Conservation (phyloP, 2,888 invertebrate species). For the Tetragnatha montana region DNA sequence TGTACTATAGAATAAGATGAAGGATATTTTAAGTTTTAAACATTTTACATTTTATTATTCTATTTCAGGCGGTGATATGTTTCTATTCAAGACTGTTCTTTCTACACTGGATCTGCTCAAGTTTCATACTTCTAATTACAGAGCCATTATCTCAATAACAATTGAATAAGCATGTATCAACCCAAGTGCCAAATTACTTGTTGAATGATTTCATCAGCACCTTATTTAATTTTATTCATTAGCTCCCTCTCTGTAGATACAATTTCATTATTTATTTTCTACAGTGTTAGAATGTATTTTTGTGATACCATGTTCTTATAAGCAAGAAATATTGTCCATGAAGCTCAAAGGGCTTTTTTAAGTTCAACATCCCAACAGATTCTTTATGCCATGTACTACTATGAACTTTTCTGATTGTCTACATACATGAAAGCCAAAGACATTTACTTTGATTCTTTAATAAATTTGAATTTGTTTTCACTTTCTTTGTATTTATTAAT, state of each 20-base stretch:
- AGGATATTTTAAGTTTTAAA: too few relatives aligned
- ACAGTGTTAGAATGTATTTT: background rate
- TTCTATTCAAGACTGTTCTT: background rate
- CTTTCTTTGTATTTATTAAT: background rate
- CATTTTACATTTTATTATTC: too few relatives aligned
- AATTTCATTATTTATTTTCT: conserved; percentile 40
- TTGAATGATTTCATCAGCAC: conserved; percentile 8
- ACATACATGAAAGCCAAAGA: conserved; percentile 28
- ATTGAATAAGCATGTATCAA: background rate
- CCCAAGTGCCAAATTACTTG: conserved; percentile 33
- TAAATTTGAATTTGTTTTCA: background rate
- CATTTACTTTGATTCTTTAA: conserved; percentile 10
- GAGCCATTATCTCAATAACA: background rate
- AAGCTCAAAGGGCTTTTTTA: background rate
- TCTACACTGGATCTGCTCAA: background rate
- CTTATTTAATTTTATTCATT: conserved; percentile 12
- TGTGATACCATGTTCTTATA: background rate
- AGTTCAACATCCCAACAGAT: background rate
- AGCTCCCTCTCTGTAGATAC: conserved; percentile 16
- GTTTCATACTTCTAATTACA: background rate
- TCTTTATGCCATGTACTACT: background rate
- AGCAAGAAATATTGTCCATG: background rate
- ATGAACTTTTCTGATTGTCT: background rate
- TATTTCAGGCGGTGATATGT: background rate
- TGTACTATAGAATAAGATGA: too few relatives aligned